These are phyloP conservation scores for Orcinus orca DNA, from an alignment of 2,113 vertebrate genomes.

Conservation along the genomic window DNA sequence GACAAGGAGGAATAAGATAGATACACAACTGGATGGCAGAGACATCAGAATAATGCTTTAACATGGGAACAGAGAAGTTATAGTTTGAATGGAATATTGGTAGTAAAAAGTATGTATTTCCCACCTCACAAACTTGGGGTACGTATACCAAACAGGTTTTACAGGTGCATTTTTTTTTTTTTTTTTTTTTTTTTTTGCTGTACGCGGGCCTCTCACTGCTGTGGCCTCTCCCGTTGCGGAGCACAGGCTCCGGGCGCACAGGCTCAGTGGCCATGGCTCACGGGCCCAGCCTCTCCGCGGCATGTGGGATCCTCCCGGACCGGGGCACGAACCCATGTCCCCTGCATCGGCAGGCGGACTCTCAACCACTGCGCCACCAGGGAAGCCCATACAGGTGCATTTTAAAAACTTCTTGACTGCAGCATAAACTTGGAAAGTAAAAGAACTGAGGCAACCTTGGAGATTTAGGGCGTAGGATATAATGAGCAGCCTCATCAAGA, in stretches of 20 bases:
- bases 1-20: not conserved
- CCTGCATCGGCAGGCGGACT: no score
- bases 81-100: not conserved
- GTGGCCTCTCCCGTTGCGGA: no score
- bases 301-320: no score
- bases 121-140: not conserved
- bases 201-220: no score
- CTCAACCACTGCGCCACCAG: no score
- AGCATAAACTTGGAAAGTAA: not conserved
- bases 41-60: not conserved
- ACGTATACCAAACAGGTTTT: not conserved
- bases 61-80: not conserved
- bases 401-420: not conserved
- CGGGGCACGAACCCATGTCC: no score
- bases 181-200: no score
- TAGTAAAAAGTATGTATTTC: not conserved
- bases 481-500: not conserved
- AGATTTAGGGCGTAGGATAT: not conserved
- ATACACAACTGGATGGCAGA: not conserved
- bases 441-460: not conserved
- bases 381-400: no score
- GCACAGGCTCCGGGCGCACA: no score
- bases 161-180: not conserved
- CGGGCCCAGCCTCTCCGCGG: rapidly evolving
- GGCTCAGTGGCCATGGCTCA: no score